phyloP scores from a whole-genome alignment of 2,888 invertebrate species.

The Chalcosyrphus nemorum region DNA sequence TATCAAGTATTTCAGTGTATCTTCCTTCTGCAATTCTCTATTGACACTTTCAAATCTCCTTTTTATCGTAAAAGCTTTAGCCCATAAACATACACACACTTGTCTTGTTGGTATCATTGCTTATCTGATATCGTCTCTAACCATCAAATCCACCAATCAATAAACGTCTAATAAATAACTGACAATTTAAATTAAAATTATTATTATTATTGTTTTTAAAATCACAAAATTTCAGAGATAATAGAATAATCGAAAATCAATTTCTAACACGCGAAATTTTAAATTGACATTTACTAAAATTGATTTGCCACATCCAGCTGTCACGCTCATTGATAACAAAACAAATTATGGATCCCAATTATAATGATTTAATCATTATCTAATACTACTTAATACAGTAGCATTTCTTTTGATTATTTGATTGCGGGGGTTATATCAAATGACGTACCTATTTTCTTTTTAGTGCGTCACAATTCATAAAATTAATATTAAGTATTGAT shows the following conservation, averaged over 20 bases:
- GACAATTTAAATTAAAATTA: background rate
- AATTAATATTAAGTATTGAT: too few relatives aligned
- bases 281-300: background rate
- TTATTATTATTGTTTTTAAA: background rate
- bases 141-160: too few relatives aligned
- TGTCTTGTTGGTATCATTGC: too few relatives aligned
- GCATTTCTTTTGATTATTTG: background rate
- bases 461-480: background rate
- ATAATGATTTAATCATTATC: background rate
- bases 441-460: background rate
- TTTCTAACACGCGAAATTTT: background rate
- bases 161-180: background rate
- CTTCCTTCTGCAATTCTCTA: too few relatives aligned
- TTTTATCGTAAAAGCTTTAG: too few relatives aligned
- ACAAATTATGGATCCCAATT: background rate
- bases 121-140: too few relatives aligned
- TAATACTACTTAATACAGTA: background rate
- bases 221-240: background rate
- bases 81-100: too few relatives aligned
- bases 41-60: too few relatives aligned
- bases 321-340: background rate
- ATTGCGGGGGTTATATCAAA: background rate
- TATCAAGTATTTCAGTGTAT: too few relatives aligned
- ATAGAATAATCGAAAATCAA: constrained; percentile 1
- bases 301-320: background rate